Conservation (phyloP, 1,140 invertebrate genomes). For the Neodiprion lecontei region DNA sequence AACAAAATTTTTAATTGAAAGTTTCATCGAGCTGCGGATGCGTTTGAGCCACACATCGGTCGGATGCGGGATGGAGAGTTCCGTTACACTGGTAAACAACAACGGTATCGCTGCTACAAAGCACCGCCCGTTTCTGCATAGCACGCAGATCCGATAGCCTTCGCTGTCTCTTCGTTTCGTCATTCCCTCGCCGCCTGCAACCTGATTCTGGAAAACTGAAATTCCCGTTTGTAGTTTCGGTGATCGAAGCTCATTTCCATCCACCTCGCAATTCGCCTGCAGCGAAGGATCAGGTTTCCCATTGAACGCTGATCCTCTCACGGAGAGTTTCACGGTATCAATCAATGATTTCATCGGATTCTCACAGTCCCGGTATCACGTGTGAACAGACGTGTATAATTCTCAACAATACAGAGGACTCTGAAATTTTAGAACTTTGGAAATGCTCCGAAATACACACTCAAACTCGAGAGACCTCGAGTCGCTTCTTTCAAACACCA, state of each 20-base stretch:
- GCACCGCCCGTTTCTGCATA: constrained; percentile 21
- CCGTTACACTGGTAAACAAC: constrained; percentile 39
- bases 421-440: too few species aligned
- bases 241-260: background rate
- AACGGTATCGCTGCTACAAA: constrained; percentile 52
- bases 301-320: constrained; percentile 22
- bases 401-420: too few species aligned
- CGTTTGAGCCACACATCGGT: too few species aligned
- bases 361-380: too few species aligned
- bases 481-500: too few species aligned
- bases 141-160: background rate
- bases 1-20: too few species aligned
- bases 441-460: too few species aligned
- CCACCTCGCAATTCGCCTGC: background rate
- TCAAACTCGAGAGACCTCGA: too few species aligned
- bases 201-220: background rate
- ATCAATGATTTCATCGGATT: too few species aligned
- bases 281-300: constrained; percentile 1
- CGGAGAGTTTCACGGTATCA: too few species aligned
- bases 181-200: background rate
- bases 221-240: background rate
- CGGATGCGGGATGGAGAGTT: constrained; percentile 26
- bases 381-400: too few species aligned
- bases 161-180: constrained; percentile 23
- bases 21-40: too few species aligned